phyloP scores from a whole-genome alignment of 2,113 vertebrate genomes.

The Etheostoma cragini region DNA sequence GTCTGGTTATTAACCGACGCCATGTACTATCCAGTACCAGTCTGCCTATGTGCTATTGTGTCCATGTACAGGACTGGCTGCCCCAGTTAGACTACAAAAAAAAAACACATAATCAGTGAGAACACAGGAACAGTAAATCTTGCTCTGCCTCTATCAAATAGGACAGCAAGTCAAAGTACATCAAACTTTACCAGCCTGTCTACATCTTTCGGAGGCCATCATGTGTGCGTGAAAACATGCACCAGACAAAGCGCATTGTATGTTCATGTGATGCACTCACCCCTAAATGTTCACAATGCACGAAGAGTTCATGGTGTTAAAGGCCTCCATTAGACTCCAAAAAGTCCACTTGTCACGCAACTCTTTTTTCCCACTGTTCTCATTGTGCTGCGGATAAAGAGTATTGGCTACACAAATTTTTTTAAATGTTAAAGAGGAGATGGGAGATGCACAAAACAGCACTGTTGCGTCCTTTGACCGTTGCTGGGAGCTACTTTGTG shows the following conservation, averaged over 20 bases:
- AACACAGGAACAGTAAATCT: conserved; percentile 19
- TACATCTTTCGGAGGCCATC: conserved; percentile 19
- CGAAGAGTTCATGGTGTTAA: conserved; percentile 1
- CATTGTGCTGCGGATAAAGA: neutral
- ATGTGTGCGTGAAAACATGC: conserved; percentile 37
- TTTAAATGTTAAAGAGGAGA: conserved; percentile 1
- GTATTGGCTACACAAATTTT: neutral
- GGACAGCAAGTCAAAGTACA: neutral
- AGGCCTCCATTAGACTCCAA: neutral
- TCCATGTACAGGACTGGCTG: conserved; percentile 40
- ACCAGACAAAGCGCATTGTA: neutral
- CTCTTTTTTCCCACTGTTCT: neutral
- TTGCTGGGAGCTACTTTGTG: conserved; percentile 69
- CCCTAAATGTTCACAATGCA: neutral
- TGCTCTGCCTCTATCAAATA: conserved; percentile 21
- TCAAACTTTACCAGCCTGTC: conserved; percentile 38
- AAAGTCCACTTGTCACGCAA: conserved; percentile 19
- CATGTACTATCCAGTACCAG: neutral
- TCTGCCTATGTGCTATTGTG: conserved; percentile 29
- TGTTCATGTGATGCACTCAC: conserved; percentile 24
- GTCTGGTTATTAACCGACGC: neutral
- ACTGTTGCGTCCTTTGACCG: conserved; percentile 54
- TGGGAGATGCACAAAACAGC: conserved; percentile 56
- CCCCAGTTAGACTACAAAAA: conserved; percentile 50
- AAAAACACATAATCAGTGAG: conserved; percentile 28